Base-by-base conservation (phyloP, 2,113 vertebrate species). In the Microcebus griseorufus region DNA sequence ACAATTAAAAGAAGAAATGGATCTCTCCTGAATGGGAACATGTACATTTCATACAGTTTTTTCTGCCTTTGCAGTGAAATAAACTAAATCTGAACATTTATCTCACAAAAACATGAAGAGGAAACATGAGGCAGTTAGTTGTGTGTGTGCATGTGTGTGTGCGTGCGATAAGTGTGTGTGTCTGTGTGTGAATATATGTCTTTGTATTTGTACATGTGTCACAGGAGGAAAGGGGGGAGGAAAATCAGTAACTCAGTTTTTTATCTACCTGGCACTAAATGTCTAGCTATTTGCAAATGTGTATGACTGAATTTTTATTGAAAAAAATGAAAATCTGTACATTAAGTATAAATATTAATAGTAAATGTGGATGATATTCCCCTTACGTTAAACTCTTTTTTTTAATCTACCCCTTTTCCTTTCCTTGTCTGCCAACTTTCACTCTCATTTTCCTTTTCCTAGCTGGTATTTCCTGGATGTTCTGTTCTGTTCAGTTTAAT, bases 1-100 rank as follows among this genome's bases (percentile, higher is more conserved):
- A 96, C 29, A 81, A 98, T 86, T 95, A 95, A 97, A 78, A 82
- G 92, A 96, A 97, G 83, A 95, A 96, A 93, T 14, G 65, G 95
- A 88, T 88, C 91, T 96, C 78, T 96, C 75, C 90, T 73, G 51
- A 79, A 93, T 69, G 70, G 51, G 70, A 93, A 75, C 67, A 96
- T 90, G 86, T 96, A 78, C 92, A 95, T 92, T 97, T 94, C 94
- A 90, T 72, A 87, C 76, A 72, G 88, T 0, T 64, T 86, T 72
- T 90, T 34, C 69, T 85, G 79, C 27, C 62, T 97, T 90, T 64
- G 13, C 48, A 93, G 72, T 37, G 27, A 90, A 69, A 27, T 27
- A 85, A 90, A 93, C 23, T 60, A 86, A 89, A 82, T 78, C 60
- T 81, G 48, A 92, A 96, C 90, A 55, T 78, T 55, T 78, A 78